Percentiles rank a stretch among this genome's conserved stretches.
Evolutionary conservation across 2,888 invertebrate genomes (phyloP).

Genomic region (Carabus problematicus): DNA sequence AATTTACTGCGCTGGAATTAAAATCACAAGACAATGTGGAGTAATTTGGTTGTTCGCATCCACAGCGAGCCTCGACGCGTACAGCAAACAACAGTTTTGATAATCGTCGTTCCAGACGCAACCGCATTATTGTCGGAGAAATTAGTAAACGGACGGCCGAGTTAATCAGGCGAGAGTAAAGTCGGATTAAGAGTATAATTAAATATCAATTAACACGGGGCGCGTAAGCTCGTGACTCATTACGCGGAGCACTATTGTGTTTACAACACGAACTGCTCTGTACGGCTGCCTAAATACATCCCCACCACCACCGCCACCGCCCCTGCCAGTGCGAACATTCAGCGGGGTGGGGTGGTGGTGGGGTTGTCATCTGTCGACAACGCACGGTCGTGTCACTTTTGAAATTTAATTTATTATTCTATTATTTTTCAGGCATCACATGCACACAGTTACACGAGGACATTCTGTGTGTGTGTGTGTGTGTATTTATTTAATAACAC

Average conservation of each 20-base stretch:
- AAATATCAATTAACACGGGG: constrained; percentile 56
- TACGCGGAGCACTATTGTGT: constrained; percentile 9
- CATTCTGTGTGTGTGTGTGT: too few relatives aligned
- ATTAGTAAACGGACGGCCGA: constrained; percentile 51
- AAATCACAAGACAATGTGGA: too few relatives aligned
- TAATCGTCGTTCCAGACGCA: too few relatives aligned
- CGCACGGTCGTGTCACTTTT: not conserved
- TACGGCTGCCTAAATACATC: too few relatives aligned
- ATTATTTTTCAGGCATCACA: constrained; percentile 16
- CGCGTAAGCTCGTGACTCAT: constrained; percentile 17
- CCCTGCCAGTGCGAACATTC: too few relatives aligned
- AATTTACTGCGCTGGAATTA: too few relatives aligned
- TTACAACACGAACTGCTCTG: too few relatives aligned
- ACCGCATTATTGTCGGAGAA: constrained; percentile 52
- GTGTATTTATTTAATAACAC: too few relatives aligned
- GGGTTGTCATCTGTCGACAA: not conserved
- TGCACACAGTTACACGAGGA: too few relatives aligned
- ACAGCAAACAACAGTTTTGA: not conserved
- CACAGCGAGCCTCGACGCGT: not conserved
- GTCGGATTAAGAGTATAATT: constrained; percentile 57
- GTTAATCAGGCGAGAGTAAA: constrained; percentile 57
- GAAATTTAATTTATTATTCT: constrained; percentile 24
- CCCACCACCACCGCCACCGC: too few relatives aligned
- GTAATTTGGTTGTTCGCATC: constrained; percentile 36
- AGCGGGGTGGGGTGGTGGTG: not conserved